Conservation (phyloP, 2,113 vertebrate genomes). For the Zapornia atra region DNA sequence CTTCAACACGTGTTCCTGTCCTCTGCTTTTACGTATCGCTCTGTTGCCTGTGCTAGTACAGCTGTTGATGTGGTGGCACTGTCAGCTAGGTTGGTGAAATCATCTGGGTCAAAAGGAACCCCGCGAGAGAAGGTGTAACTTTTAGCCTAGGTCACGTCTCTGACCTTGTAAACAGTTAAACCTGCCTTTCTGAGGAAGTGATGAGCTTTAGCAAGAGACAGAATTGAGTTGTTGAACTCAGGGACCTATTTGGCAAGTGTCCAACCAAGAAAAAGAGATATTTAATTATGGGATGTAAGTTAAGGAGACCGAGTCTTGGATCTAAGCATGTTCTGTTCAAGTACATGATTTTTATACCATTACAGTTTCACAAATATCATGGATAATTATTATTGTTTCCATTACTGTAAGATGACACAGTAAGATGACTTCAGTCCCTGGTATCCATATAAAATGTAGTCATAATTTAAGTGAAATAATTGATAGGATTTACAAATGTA, state of each 20-base stretch:
- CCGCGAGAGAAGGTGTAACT: neutral
- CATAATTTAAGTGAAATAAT: neutral
- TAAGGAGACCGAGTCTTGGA: neutral
- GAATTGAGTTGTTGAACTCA: neutral
- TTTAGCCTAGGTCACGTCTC: neutral
- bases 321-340: neutral
- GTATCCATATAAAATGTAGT: neutral
- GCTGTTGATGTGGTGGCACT: neutral
- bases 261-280: neutral
- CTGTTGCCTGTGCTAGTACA: neutral
- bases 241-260: neutral
- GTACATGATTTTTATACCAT: neutral
- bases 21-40: neutral
- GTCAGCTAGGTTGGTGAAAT: neutral
- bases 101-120: neutral
- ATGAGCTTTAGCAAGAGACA: neutral
- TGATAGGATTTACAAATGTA: neutral
- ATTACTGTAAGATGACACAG: neutral
- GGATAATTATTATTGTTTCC: neutral
- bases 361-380: neutral
- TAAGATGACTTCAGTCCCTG: neutral
- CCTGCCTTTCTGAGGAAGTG: neutral
- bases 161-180: neutral
- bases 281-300: neutral
- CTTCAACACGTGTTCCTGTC: neutral